Percentiles rank a stretch among this genome's conserved stretches.
phyloP scores from a whole-genome alignment of 2,888 invertebrate species.

The Polylopha cassiicola region DNA sequence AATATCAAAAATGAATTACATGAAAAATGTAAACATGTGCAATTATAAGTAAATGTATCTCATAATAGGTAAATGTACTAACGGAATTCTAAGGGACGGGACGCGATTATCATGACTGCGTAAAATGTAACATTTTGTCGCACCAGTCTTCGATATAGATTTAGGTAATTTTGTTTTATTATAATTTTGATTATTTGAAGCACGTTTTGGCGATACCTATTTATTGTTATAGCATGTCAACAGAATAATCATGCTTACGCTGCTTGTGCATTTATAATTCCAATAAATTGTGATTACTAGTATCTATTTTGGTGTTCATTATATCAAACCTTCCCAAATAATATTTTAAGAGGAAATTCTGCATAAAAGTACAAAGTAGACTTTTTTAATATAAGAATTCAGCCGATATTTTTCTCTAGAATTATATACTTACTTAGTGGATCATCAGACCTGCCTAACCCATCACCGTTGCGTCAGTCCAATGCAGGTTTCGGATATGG shows the following conservation, averaged over 20 bases:
- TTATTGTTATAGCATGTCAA: slow-evolving; percentile 65
- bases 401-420: too few species aligned
- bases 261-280: slow-evolving; percentile 74
- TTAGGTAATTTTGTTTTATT: slow-evolving; percentile 54
- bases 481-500: too few species aligned
- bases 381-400: too few species aligned
- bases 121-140: slow-evolving; percentile 49
- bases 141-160: slow-evolving; percentile 68
- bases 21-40: slow-evolving; percentile 29
- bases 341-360: slow-evolving; percentile 2
- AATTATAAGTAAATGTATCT: slow-evolving; percentile 31
- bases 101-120: too few species aligned
- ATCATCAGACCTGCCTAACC: too few species aligned
- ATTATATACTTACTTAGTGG: too few species aligned
- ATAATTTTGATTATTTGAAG: slow-evolving; percentile 63
- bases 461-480: too few species aligned
- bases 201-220: slow-evolving; percentile 63
- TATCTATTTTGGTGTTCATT: slow-evolving; percentile 36
- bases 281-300: slow-evolving; percentile 74
- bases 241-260: slow-evolving; percentile 63
- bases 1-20: too few species aligned
- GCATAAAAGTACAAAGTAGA: too few species aligned
- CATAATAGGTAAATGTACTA: slow-evolving; percentile 32
- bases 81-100: too few species aligned
- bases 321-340: slow-evolving; percentile 21